Percentiles rank a stretch among this genome's conserved stretches.
Conservation (phyloP, 2,888 invertebrate genomes). For the Drosophila neutralis region DNA sequence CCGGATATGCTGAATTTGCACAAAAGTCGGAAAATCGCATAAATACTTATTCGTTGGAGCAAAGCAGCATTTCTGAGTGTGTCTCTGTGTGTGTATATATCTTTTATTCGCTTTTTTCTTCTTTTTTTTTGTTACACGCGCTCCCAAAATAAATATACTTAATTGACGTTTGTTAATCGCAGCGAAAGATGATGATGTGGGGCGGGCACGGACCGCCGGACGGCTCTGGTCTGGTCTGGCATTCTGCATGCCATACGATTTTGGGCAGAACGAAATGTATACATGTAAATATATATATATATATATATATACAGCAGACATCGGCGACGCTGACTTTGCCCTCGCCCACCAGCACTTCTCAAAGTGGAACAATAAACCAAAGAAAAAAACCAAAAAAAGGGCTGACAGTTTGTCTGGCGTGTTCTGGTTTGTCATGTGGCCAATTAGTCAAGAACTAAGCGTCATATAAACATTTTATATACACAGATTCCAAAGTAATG, state of each 20-base stretch:
- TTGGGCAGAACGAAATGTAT: conserved; percentile 27
- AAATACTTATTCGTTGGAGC: conserved; percentile 50
- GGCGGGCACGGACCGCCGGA: conserved; percentile 14
- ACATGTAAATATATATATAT: not conserved
- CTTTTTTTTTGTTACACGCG: conserved; percentile 66
- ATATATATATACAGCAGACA: conserved; percentile 9
- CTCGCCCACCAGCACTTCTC: conserved; percentile 49
- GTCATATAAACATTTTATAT: conserved; percentile 1
- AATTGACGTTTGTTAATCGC: conserved; percentile 78
- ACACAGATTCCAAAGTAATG: not conserved
- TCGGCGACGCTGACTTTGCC: conserved; percentile 11
- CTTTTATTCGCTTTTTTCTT: conserved; percentile 10
- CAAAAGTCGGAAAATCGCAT: conserved; percentile 72
- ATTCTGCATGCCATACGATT: conserved; percentile 46
- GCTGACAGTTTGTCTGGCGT: conserved; percentile 69
- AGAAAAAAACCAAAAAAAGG: conserved; percentile 53
- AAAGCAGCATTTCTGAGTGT: conserved; percentile 22
- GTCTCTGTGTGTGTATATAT: conserved; percentile 5
- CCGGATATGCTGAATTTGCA: conserved; percentile 82
- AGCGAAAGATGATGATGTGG: conserved; percentile 46
- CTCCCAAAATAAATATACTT: conserved; percentile 74
- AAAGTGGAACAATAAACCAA: conserved; percentile 60
- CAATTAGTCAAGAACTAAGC: conserved; percentile 40
- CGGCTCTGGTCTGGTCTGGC: conserved; percentile 21
- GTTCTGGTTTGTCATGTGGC: conserved; percentile 41